These are phyloP conservation scores for Coelopa pilipes DNA, from an alignment of 2,888 invertebrate species.

Conservation along the genomic window DNA sequence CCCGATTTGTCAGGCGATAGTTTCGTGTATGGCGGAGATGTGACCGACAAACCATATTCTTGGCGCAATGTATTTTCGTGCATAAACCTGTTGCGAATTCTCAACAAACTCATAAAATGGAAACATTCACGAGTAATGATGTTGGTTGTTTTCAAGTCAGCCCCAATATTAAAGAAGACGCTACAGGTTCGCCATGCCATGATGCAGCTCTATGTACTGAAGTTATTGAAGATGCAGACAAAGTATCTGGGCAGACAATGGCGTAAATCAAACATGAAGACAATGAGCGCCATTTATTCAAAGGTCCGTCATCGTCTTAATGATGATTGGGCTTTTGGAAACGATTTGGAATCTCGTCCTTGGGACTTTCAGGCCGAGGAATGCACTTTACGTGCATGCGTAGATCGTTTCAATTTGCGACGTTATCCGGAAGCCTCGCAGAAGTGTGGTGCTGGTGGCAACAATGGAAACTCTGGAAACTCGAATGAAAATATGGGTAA, in stretches of 20 bases:
- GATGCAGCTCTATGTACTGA: constrained; percentile 97
- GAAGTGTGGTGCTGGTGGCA: constrained; percentile 60
- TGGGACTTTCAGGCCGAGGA: constrained; percentile 99
- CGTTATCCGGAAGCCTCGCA: constrained; percentile 77
- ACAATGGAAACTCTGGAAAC: constrained; percentile 61
- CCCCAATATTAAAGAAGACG: constrained; percentile 96
- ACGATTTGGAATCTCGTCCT: constrained; percentile 95
- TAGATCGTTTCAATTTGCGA: constrained; percentile 95
- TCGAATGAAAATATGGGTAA: constrained; percentile 58
- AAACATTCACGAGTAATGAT: constrained; percentile 99
- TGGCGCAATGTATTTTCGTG: constrained; percentile 99
- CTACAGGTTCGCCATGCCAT: constrained; percentile 95
- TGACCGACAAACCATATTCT: constrained; percentile 80
- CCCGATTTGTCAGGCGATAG: constrained; percentile 93
- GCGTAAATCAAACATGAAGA: constrained; percentile 99
- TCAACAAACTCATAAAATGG: constrained; percentile 99
- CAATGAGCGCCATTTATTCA: constrained; percentile 98
- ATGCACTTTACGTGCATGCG: constrained; percentile 90
- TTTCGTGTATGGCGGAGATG: constrained; percentile 81
- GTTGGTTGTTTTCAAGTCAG: constrained; percentile 99
- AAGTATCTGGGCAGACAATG: constrained; percentile 98
- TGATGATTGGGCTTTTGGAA: constrained; percentile 99
- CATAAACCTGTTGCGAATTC: constrained; percentile 93
- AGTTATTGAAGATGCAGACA: constrained; percentile 98
- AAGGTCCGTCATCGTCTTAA: constrained; percentile 96